Evolutionary conservation across 1,140 invertebrate genomes (phyloP), one percentile per base, ranked within the genome.

Genomic region (Periplaneta americana): DNA sequence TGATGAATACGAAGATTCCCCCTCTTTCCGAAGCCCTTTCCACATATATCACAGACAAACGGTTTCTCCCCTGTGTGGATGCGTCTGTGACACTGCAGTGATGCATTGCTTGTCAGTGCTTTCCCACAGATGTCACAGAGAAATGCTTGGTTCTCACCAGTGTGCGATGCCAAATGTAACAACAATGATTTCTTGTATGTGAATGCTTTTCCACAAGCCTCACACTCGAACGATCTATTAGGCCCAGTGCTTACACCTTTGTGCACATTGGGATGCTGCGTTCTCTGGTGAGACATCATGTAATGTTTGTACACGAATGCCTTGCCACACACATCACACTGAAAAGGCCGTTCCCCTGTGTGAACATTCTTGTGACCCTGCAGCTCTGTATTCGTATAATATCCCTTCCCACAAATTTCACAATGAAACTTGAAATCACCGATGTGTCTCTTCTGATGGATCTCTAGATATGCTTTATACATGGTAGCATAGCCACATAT

Each of bases 1-100:
- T 92, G 88, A 83, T 94, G 93, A 0, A 93, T 92, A 31, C 90
- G 90, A 5, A 94, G 84, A 81, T 93, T 92, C 79, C 92, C 92
- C 36, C 90, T 90, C 6, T 92, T 91, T 79, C 91, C 91, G 85
- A 92, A 93, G 1, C 88, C 88, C 84, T 92, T 91, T 75, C 87
- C 88, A 84, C 92, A 93, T 74, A 85, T 83, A 11, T 87, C 86
- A 84, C 89, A 90, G 15, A 83, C 83, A 83, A 87, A 87, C 33
- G 89, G 88, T 83, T 89, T 90, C 66, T 88, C 90, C 0, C 92
- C 93, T 36, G 90, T 92, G 88, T 93, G 92, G 35, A 91, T 90
- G 81, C 91, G 85, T 82, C 91, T 86, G 83, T 92, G 91, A 82
- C 91, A 90, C 75, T 90, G 91, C n/a, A 92, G 85, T 81, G 88